These are phyloP conservation scores for Arge pagana DNA, from an alignment of 2,888 invertebrate species.

Conservation along the genomic window DNA sequence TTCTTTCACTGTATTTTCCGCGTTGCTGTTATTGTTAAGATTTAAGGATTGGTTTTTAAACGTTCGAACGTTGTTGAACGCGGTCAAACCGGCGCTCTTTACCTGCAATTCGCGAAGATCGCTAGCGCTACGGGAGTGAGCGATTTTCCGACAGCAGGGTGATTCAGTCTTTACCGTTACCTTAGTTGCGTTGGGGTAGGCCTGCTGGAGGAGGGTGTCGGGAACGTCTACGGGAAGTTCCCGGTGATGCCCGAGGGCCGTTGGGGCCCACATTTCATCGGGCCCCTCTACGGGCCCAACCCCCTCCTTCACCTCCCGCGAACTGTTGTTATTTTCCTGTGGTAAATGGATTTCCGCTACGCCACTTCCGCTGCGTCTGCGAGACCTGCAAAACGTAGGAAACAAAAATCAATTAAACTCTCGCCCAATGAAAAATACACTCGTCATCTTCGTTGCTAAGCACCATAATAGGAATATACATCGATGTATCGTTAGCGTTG, in stretches of 20 bases:
- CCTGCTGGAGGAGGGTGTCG: slow-evolving; percentile 65
- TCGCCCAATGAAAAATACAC: no score
- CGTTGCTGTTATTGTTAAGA: slow-evolving; percentile 18
- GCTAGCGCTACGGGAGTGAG: slow-evolving; percentile 52
- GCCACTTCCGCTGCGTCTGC: slow-evolving; percentile 79
- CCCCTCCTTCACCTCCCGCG: slow-evolving; percentile 54
- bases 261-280: slow-evolving; percentile 59
- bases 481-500: no score
- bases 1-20: neutral
- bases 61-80: slow-evolving; percentile 8
- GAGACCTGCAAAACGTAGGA: slow-evolving; percentile 70
- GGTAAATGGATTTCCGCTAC: slow-evolving; percentile 79
- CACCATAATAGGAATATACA: no score
- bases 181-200: slow-evolving; percentile 60
- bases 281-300: slow-evolving; percentile 61
- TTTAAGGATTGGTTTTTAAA: slow-evolving; percentile 6
- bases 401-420: no score
- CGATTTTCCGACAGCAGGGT: slow-evolving; percentile 26
- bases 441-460: no score
- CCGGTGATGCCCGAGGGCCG: slow-evolving; percentile 77
- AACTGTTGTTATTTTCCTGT: slow-evolving; percentile 61
- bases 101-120: slow-evolving; percentile 34
- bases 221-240: slow-evolving; percentile 99
- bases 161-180: slow-evolving; percentile 60
- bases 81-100: neutral